These are phyloP conservation scores for Meteorus cinctellus DNA, from an alignment of 2,888 invertebrate species.

Conservation along the genomic window DNA sequence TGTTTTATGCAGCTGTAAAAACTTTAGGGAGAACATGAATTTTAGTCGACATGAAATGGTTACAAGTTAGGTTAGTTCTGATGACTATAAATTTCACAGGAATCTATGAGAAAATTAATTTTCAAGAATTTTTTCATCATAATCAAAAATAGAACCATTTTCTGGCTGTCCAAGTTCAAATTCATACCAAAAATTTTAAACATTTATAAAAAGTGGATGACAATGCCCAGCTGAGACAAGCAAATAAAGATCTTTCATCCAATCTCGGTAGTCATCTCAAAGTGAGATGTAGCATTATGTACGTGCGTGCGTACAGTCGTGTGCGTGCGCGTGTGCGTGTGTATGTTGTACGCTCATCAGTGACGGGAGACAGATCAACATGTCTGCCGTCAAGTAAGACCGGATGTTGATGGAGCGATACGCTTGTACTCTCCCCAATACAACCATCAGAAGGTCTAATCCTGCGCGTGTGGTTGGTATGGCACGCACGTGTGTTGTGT, in stretches of 20 bases:
- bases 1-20: too few relatives aligned
- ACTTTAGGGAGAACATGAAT: too few relatives aligned
- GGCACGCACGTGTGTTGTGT: conserved; percentile 15
- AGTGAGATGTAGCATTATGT: not conserved
- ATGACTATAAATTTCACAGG: too few relatives aligned
- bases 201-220: not conserved
- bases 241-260: not conserved
- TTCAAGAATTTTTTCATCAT: too few relatives aligned
- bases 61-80: too few relatives aligned
- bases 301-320: too few relatives aligned
- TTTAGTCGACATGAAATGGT: too few relatives aligned
- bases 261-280: conserved; percentile 14
- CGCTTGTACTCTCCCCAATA: conserved; percentile 15
- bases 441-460: conserved; percentile 3
- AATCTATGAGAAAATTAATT: too few relatives aligned
- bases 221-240: not conserved
- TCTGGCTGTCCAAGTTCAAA: not conserved
- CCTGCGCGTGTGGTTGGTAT: conserved; percentile 33
- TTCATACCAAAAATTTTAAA: not conserved
- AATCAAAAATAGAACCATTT: too few relatives aligned
- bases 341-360: not conserved
- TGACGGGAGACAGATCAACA: not conserved
- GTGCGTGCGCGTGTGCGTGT: not conserved
- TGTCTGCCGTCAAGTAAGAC: conserved; percentile 20
- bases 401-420: conserved; percentile 36